A percentile compares a stretch with the other conserved stretches of the same genome.
Conservation (phyloP, 2,113 vertebrate species). For the Marmota flaviventris region DNA sequence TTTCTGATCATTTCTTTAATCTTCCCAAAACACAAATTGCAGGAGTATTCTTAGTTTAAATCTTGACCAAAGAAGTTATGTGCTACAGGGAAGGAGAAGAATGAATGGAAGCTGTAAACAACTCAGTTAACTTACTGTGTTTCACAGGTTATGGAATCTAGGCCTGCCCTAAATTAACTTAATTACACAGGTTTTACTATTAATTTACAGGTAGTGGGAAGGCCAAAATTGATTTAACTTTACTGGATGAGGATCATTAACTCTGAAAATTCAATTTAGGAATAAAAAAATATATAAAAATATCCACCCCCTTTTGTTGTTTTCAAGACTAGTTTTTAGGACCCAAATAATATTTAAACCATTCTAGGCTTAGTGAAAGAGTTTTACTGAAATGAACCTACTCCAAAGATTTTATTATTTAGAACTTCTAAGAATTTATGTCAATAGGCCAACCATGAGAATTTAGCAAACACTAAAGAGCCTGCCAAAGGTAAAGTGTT, state of each 20-base stretch:
- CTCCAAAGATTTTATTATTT: slow-evolving; percentile 33
- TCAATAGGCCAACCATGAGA: slow-evolving; percentile 51
- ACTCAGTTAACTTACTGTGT: neutral
- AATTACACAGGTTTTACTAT: slow-evolving; percentile 73
- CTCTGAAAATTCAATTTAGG: slow-evolving; percentile 52
- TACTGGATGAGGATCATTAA: slow-evolving; percentile 39
- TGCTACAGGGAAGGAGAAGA: neutral
- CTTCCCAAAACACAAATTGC: neutral
- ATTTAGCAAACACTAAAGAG: neutral
- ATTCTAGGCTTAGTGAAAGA: slow-evolving; percentile 47
- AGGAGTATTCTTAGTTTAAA: slow-evolving; percentile 10
- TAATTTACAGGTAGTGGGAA: slow-evolving; percentile 64
- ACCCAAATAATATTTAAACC: slow-evolving; percentile 42
- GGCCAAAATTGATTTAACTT: slow-evolving; percentile 55
- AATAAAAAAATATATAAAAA: slow-evolving; percentile 53
- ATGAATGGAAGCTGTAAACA: neutral
- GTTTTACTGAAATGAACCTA: slow-evolving; percentile 15
- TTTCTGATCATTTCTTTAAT: neutral
- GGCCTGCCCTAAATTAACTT: slow-evolving; percentile 48
- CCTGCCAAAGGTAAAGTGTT: slow-evolving; percentile 51
- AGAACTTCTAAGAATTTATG: slow-evolving; percentile 68
- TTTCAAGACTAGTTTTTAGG: slow-evolving; percentile 54
- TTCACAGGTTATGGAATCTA: neutral
- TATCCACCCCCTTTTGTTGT: neutral
- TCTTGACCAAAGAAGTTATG: slow-evolving; percentile 30